phyloP scores from a whole-genome alignment of 2,797 vertebrate genomes.

The Peromyscus melanophrys region DNA sequence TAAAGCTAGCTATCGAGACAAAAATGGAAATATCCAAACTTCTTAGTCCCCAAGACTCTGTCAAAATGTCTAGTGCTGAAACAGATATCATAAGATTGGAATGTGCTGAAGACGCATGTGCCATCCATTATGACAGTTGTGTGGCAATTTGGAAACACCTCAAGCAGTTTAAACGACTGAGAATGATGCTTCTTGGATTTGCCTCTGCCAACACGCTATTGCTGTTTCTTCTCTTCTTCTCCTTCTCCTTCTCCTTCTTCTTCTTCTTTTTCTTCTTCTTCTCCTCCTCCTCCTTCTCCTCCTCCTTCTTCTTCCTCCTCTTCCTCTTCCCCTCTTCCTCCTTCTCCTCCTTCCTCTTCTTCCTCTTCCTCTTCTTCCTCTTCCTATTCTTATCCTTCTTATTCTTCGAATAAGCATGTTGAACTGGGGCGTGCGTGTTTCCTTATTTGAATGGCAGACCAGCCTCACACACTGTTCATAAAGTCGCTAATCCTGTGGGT shows the following conservation, averaged over 20 bases:
- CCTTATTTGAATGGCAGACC: constrained; percentile 82
- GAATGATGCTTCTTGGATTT: not conserved
- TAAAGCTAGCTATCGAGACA: not conserved
- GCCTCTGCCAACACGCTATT: not conserved
- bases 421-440: constrained; percentile 75
- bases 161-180: not conserved
- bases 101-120: constrained; percentile 29
- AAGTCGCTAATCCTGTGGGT: constrained; percentile 70
- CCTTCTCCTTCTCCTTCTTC: too few relatives aligned
- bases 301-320: too few relatives aligned
- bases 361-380: not conserved
- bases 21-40: not conserved
- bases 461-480: constrained; percentile 80
- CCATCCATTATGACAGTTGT: not conserved
- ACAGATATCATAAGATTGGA: not conserved
- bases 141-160: constrained; percentile 27
- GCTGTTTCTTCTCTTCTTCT: too few relatives aligned
- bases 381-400: not conserved
- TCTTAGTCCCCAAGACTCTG: not conserved
- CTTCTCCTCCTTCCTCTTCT: not conserved
- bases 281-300: too few relatives aligned
- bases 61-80: constrained; percentile 20
- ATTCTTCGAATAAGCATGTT: not conserved
- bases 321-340: too few relatives aligned
- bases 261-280: too few relatives aligned